Evolutionary conservation across 2,888 invertebrate genomes (phyloP), one percentile per base, ranked within the genome.

Genomic region (Periphyllus acericola): DNA sequence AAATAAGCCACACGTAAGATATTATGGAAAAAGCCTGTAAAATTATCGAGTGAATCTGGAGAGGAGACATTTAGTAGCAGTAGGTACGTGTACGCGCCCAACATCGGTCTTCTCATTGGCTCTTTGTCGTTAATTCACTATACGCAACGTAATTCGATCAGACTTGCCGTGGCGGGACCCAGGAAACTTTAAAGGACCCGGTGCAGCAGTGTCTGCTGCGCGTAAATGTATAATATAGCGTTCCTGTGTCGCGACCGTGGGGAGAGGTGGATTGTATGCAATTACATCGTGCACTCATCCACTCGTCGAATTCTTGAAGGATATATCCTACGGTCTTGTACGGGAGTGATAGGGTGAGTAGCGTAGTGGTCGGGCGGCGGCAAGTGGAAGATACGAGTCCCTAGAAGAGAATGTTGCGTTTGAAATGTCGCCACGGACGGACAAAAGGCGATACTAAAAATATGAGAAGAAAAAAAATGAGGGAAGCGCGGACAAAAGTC

Each of bases 131-230:
- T 46, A 8, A 32, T 82, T 46, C 68, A 14, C 46, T 25, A 32
- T 14, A 8, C 11, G 14, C n/a, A 0, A 11, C 29, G 72, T 83
- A 74, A 83, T 83, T 83, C 83, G 83, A 83, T 83, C 52, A 83
- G 83, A 74, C 74, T 55, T 40, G 82, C 11, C 55, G 5, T n/a
- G 5, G 36, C 21, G 55, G 40, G 25, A 46, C 46, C 71, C 52
- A n/a, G 72, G 74, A 83, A 83, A 83, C 83, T 34, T 72, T 74
- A 74, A 74, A 83, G 55, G 83, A 83, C 83, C 9, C 81, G 68
- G n/a, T 29, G 79, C 14, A 21, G 9, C 32, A 19, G 3, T 72
- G 19, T 1, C 6, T 36, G 34, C 21, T 72, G 5, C 40, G n/a
- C n/a, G n/a, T n/a, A n/a, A n/a, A n/a, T n/a, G n/a, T n/a, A n/a